A percentile compares a stretch with the other conserved stretches of the same genome.
Evolutionary conservation across 2,113 vertebrate species (phyloP).

Genomic region (Arenaria interpres): DNA sequence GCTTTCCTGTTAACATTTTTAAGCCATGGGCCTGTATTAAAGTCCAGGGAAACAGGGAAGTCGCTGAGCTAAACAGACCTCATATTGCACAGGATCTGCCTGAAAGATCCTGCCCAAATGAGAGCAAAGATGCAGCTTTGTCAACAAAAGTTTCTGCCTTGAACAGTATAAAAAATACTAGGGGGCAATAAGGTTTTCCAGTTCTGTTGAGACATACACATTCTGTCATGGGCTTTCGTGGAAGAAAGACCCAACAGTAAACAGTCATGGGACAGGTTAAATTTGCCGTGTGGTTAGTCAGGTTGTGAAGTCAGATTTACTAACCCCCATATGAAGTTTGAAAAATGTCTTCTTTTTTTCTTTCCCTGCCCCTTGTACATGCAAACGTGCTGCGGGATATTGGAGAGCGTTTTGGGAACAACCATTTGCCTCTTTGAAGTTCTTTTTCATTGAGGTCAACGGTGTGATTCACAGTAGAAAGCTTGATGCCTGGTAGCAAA

Average conservation of each 20-base stretch:
- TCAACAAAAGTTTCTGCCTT: neutral
- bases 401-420: neutral
- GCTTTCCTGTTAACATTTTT: neutral
- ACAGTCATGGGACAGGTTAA: neutral
- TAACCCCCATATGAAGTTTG: neutral
- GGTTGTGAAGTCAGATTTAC: neutral
- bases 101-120: neutral
- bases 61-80: neutral
- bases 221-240: neutral
- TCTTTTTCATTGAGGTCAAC: neutral
- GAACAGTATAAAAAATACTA: neutral
- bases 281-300: neutral
- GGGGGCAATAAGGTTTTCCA: neutral
- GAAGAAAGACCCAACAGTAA: neutral
- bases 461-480: neutral
- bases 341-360: neutral
- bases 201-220: neutral
- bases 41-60: neutral
- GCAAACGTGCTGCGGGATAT: neutral
- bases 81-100: neutral
- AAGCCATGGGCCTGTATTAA: neutral
- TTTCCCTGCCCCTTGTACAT: rapidly evolving
- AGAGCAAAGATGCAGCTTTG: neutral
- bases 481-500: neutral
- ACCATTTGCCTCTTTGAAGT: neutral